Base-by-base conservation (phyloP, 2,797 vertebrate genomes). In the Lithobates sylvaticus region DNA sequence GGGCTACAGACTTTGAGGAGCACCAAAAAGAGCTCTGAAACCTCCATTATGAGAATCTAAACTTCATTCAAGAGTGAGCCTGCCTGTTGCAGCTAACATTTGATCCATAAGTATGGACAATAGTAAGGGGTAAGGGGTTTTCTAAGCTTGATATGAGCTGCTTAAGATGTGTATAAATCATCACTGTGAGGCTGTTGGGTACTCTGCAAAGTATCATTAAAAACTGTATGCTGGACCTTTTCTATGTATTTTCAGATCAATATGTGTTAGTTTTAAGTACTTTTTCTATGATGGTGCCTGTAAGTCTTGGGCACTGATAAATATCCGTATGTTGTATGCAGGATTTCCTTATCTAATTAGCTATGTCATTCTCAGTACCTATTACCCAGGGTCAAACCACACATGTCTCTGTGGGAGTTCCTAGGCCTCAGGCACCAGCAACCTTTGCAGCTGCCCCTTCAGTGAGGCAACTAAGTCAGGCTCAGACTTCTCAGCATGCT, bases 331-430 rank as follows among this genome's bases (percentile, higher is more conserved):
- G 83, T 71, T 26, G 27, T 34, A 21, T 67, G 18, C 26, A 50
- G 27, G 21, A 44, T 36, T 76, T 69, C 23, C 29, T 69, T 23
- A 21, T 68, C 73, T 76, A 69, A 82, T 72, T 74, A 73, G 36
- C 27, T 65, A 73, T 82, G 70, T 82, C 69, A 73, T 71, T 82
- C 50, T 82, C 80, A 82, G 80, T 61, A 65, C 77, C 68, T 76
- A n/a, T 94, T 93, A 92, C 94, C 91, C 93, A 94, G 93, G 93
- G 95, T 95, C 95, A 96, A 94, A 96, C 94, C 94, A 92, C 94
- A 93, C 96, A 95, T 96, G 94, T 95, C 93, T 93, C 95, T 92
- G 86, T 90, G 92, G 89, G 95, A 92, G 92, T 93, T 91, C 91
- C 94, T 88, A 95, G 97, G 94, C 96, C 95, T 93, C 96, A 94